phyloP scores from a whole-genome alignment of 2,888 invertebrate species.

The Ephialtes manifestator region DNA sequence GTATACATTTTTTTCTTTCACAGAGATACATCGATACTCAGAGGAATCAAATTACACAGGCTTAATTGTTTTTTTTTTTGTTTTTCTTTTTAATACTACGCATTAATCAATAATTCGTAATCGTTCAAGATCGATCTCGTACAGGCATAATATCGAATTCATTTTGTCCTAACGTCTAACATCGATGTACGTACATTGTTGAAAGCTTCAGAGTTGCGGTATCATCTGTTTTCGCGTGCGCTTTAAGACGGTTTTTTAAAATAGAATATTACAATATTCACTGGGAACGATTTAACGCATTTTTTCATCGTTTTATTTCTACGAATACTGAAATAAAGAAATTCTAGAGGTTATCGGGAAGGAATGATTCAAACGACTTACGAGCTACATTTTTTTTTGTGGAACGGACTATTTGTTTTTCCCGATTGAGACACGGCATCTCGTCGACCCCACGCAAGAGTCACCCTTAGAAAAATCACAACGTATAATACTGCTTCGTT shows the following conservation, averaged over 20 bases:
- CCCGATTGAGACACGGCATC: constrained; percentile 18
- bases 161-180: constrained; percentile 71
- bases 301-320: constrained; percentile 1
- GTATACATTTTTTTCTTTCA: constrained; percentile 51
- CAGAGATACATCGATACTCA: constrained; percentile 64
- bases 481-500: constrained; percentile 79
- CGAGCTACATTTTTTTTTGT: constrained; percentile 18
- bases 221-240: constrained; percentile 25
- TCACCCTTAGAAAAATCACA: constrained; percentile 75
- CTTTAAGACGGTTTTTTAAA: constrained; percentile 31
- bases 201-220: constrained; percentile 71
- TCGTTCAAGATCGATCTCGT: constrained; percentile 63
- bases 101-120: constrained; percentile 62
- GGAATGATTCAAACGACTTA: constrained; percentile 43
- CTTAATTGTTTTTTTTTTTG: constrained; percentile 32
- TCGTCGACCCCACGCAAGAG: constrained; percentile 20
- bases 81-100: constrained; percentile 45
- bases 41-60: constrained; percentile 62
- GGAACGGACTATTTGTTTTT: constrained; percentile 29
- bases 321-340: constrained; percentile 11
- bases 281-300: constrained; percentile 9
- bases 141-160: constrained; percentile 67
- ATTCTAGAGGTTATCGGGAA: constrained; percentile 10
- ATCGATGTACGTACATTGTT: constrained; percentile 75
- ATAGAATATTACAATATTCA: constrained; percentile 5